Conservation (phyloP, 2,797 vertebrate genomes). For the Lacerta viridis region DNA sequence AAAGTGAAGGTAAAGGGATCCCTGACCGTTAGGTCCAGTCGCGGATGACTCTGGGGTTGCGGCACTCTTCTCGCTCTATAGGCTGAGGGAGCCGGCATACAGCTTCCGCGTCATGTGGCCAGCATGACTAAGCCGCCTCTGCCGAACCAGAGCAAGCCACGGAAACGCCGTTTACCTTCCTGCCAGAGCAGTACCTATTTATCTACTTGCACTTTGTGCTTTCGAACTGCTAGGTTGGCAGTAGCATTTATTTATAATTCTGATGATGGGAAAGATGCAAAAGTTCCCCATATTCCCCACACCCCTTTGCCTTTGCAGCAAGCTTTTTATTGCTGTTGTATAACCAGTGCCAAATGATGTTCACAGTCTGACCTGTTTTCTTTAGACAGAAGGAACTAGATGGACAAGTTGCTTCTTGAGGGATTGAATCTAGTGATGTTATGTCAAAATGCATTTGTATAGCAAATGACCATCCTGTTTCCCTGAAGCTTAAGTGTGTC, state of each 20-base stretch:
- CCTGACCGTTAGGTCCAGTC: no score
- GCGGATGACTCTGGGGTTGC: no score
- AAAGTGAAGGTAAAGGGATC: no score
- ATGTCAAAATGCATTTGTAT: conserved; percentile 62
- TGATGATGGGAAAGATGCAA: conserved; percentile 8
- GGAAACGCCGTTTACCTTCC: no score
- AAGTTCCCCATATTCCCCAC: background rate
- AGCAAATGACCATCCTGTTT: conserved; percentile 43
- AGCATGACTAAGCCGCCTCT: no score
- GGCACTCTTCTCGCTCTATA: no score
- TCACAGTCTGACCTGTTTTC: conserved; percentile 26
- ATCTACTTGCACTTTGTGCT: no score
- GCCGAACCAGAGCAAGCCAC: no score
- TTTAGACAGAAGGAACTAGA: conserved; percentile 21
- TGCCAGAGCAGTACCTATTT: no score
- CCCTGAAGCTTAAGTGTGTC: conserved; percentile 28
- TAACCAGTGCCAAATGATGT: background rate
- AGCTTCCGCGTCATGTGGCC: no score
- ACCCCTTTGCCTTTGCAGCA: background rate
- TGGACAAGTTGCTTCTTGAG: conserved; percentile 37
- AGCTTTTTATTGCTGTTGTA: conserved; percentile 21
- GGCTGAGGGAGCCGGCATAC: no score
- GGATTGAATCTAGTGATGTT: conserved; percentile 4
- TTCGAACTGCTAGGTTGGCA: no score
- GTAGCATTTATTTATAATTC: background rate